Evolutionary conservation across 92 coral and sea anemone species (phyloP), one percentile per base, ranked within the genome.

Genomic region (Micromussa lordhowensis): DNA sequence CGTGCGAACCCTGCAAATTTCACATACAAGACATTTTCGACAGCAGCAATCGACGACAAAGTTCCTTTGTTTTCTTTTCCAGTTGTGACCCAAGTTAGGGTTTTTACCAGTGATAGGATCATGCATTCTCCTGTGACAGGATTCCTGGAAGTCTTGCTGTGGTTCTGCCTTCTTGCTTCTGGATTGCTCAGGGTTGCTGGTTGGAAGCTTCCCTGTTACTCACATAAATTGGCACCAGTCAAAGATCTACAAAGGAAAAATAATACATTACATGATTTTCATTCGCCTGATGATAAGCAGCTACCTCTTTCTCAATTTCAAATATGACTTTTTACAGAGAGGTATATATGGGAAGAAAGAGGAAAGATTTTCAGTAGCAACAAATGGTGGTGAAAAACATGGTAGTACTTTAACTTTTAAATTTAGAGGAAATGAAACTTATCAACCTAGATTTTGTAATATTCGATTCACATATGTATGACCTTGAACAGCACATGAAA

Each of bases 151-250:
- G 30, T 21, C 66, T 6, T 59, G 21, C 57, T 40, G 35, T 28
- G 55, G 82, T 59, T 32, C 32, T 58, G n/a, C n/a, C n/a, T 70
- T 79, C 35, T 81, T 26, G 9, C 68, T 61, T 61, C 9, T 22
- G 1, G 72, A 80, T 66, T 38, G 30, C 40, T 17, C 22, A 48
- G 5, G 2, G 86, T 21, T 14, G n/a, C n/a, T n/a, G n/a, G n/a
- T n/a, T n/a, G n/a, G n/a, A n/a, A 86, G 82, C 28, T 71, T 34
- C 22, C 90, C 93, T 22, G 75, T 75, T 36, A 70, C 82, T 80
- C 79, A 79, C 93, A 90, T 79, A 58, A 35, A 86, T 6, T 90
- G 89, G 82, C 93, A 90, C 90, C 86, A 90, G 90, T 90, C 93
- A 80, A 83, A 86, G 81, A 90, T 86, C 93, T 90, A 90, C 16